These are phyloP conservation scores for Nezara viridula DNA, from an alignment of 2,888 invertebrate species.

Conservation along the genomic window DNA sequence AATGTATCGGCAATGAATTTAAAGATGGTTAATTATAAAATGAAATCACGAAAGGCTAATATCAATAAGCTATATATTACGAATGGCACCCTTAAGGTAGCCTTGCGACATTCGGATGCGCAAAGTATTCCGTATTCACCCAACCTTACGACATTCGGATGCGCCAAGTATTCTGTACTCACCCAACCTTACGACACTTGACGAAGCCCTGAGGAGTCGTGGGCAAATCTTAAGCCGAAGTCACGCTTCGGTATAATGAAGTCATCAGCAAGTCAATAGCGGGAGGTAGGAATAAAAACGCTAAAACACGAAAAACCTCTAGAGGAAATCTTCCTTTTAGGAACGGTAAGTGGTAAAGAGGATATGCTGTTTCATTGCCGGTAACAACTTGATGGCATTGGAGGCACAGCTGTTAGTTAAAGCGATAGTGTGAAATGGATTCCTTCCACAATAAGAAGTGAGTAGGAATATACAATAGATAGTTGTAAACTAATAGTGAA, in stretches of 20 bases:
- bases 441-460: background rate
- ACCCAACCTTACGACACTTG: slow-evolving; percentile 45
- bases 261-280: slow-evolving; percentile 43
- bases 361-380: background rate
- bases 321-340: slow-evolving; percentile 20
- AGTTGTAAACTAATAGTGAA: background rate
- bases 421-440: background rate
- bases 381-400: background rate
- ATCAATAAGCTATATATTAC: background rate
- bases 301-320: slow-evolving; percentile 39
- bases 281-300: slow-evolving; percentile 10
- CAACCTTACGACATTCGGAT: background rate
- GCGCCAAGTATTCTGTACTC: slow-evolving; percentile 40
- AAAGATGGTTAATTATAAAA: background rate
- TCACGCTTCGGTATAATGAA: slow-evolving; percentile 44
- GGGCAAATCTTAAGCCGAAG: slow-evolving; percentile 32
- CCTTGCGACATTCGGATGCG: slow-evolving; percentile 24
- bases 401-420: background rate
- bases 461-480: background rate
- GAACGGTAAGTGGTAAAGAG: slow-evolving; percentile 1
- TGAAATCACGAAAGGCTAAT: background rate
- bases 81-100: background rate
- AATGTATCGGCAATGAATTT: background rate
- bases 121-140: slow-evolving; percentile 36
- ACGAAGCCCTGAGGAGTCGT: slow-evolving; percentile 37